A percentile compares a stretch with the other conserved stretches of the same genome.
Evolutionary conservation across 1,140 invertebrate species (phyloP).

Genomic region (Zaprionus davidi): DNA sequence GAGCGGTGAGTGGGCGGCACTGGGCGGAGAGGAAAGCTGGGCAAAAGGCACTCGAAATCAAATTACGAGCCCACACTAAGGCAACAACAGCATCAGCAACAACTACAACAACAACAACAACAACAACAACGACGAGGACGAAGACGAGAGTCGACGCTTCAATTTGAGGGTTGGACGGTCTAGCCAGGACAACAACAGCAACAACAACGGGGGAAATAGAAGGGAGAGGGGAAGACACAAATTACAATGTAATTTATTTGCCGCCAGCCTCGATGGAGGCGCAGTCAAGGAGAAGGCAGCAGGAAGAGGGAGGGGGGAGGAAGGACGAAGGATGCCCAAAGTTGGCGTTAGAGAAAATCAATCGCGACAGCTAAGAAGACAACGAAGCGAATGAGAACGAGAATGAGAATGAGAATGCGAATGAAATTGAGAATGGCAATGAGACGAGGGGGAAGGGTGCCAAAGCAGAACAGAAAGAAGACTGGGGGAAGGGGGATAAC

Average conservation of each 20-base stretch:
- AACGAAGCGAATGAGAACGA: slow-evolving; percentile 51
- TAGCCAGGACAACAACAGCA: slow-evolving; percentile 47
- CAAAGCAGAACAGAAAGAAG: slow-evolving; percentile 6
- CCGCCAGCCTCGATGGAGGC: slow-evolving; percentile 52
- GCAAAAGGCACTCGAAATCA: slow-evolving; percentile 77
- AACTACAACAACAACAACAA: slow-evolving; percentile 5
- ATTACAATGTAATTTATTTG: slow-evolving; percentile 84
- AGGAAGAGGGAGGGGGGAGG: not conserved
- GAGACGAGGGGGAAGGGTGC: slow-evolving; percentile 18
- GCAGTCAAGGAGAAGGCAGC: slow-evolving; percentile 17
- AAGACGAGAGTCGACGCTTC: slow-evolving; percentile 18
- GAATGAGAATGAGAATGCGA: slow-evolving; percentile 41
- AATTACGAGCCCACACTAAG: slow-evolving; percentile 64
- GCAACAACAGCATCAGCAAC: slow-evolving; percentile 32
- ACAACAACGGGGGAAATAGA: not conserved
- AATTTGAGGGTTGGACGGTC: slow-evolving; percentile 65
- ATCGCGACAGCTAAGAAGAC: slow-evolving; percentile 66
- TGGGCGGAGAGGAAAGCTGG: slow-evolving; percentile 21
- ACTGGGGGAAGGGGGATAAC: not conserved
- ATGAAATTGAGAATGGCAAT: slow-evolving; percentile 20
- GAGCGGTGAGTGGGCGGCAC: slow-evolving; percentile 19
- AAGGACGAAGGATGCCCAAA: slow-evolving; percentile 18
- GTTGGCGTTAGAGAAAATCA: slow-evolving; percentile 72
- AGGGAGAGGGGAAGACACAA: slow-evolving; percentile 65
- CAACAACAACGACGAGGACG: not conserved